Percentiles rank a stretch among this genome's conserved stretches.
Conservation (phyloP, 2,797 vertebrate species). For the Pseudochirops corinnae region DNA sequence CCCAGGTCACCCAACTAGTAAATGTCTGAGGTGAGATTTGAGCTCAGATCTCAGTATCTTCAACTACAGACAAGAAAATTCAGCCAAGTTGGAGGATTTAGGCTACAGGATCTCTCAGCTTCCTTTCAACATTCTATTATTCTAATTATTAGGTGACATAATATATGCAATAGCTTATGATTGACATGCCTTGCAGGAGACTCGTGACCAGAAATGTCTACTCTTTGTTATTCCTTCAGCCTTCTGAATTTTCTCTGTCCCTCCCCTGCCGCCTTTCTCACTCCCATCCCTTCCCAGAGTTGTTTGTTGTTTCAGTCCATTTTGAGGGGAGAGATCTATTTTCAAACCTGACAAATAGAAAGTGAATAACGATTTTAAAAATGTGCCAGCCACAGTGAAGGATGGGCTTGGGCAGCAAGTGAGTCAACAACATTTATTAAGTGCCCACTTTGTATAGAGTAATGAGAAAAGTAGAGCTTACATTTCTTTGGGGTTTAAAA, state of each 20-base stretch:
- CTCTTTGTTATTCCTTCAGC: slow-evolving; percentile 62
- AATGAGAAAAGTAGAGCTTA: neutral
- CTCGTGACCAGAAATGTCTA: slow-evolving; percentile 65
- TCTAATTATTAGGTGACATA: slow-evolving; percentile 55
- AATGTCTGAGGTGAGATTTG: neutral
- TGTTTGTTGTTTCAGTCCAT: slow-evolving; percentile 45
- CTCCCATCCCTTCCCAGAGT: slow-evolving; percentile 48
- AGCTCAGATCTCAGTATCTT: neutral
- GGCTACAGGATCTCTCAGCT: neutral
- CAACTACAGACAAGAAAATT: neutral
- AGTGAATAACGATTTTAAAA: slow-evolving; percentile 23
- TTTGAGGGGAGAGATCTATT: slow-evolving; percentile 17
- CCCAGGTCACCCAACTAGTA: neutral
- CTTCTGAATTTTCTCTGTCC: slow-evolving; percentile 52
- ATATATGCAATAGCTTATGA: slow-evolving; percentile 64
- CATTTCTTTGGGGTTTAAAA: neutral
- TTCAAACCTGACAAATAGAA: slow-evolving; percentile 38
- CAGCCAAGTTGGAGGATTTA: neutral
- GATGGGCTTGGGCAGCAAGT: neutral
- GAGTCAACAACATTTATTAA: neutral
- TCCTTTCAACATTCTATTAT: slow-evolving; percentile 29
- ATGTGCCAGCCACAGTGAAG: neutral
- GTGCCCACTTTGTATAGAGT: neutral
- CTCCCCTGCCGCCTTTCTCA: neutral
- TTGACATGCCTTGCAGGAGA: slow-evolving; percentile 57